phyloP scores from a whole-genome alignment of 2,113 vertebrate genomes.

The Neogobius melanostomus region DNA sequence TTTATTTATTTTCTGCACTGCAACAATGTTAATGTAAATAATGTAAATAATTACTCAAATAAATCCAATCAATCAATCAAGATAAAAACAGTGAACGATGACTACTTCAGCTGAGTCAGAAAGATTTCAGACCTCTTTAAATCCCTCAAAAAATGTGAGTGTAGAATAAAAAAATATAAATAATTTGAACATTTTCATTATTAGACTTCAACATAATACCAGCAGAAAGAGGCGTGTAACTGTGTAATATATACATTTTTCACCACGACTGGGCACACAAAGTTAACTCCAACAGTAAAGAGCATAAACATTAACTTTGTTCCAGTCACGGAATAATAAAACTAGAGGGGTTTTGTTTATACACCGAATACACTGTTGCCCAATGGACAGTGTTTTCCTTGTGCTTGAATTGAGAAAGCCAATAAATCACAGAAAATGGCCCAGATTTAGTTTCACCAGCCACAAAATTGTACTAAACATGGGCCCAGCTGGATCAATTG shows the following conservation, averaged over 20 bases:
- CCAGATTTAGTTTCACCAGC: not conserved
- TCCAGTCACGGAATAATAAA: not conserved
- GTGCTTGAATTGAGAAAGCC: not conserved
- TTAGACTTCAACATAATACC: too few species aligned
- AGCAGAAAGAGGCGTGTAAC: too few species aligned
- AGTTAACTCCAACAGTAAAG: too few species aligned
- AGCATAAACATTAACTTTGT: not conserved
- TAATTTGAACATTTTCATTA: too few species aligned
- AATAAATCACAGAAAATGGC: slow-evolving; percentile 4
- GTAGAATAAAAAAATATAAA: too few species aligned
- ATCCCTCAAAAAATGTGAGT: too few species aligned
- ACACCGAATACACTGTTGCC: not conserved
- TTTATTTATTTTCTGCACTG: too few species aligned
- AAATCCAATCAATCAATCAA: too few species aligned
- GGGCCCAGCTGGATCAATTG: not conserved
- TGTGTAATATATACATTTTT: too few species aligned
- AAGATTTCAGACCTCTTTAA: not conserved
- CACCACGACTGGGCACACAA: too few species aligned
- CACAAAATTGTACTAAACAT: not conserved
- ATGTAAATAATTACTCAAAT: too few species aligned
- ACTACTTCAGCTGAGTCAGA: not conserved
- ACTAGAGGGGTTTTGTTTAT: not conserved
- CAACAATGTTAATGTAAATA: too few species aligned
- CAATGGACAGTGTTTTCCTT: not conserved
- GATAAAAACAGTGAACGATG: not conserved